Base-by-base conservation (phyloP, 2,113 vertebrate genomes). In the Dasypus novemcinctus region DNA sequence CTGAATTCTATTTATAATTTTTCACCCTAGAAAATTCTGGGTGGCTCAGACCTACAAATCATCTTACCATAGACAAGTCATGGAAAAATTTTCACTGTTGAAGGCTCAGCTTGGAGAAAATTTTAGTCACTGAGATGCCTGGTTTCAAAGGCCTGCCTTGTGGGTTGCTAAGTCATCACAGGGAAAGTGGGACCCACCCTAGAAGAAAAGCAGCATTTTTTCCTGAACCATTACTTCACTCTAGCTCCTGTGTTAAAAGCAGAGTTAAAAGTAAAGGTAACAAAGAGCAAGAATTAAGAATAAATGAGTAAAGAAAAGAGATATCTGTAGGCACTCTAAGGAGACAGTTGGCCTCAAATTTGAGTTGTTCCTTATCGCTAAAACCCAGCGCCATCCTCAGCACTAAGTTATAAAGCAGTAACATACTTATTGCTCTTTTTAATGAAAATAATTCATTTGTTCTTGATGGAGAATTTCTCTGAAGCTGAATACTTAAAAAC, bases 371-470 rank as follows among this genome's bases (percentile, higher is more conserved):
- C 25, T 12, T 75, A 31, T 33, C 46, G 12, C 69, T 72, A 49
- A 78, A 78, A 46, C 2, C 31, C 17, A 84, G 17, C 29, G 29
- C 80, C 10, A 52, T 52, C 17, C 13, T 89, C 7, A 74, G 29
- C 31, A 52, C 38, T 71, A 64, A 82, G 25, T 74, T 20, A 33
- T 13, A 49, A 43, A 89, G 10, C 12, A 49, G 46, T 52, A 75
- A 8, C 18, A 46, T 11, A 6, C 11, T 52, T 61, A 43, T 2
- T 86, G 31, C 46, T 74, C 14, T 54, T 66, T n/a, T 87, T 25
- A 72, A 68, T 72, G 75, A 74, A 96, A 92, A 72, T 78, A 66
- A 43, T 71, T 25, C n/a, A 75, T 86, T 82, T 93, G 20, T 87
- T 33, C 49, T 33, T 83, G 46, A 59, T 64, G 25, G 87, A 83